These are phyloP conservation scores for Scaptomyza tumidula DNA, from an alignment of 2,888 invertebrate species.

Conservation along the genomic window DNA sequence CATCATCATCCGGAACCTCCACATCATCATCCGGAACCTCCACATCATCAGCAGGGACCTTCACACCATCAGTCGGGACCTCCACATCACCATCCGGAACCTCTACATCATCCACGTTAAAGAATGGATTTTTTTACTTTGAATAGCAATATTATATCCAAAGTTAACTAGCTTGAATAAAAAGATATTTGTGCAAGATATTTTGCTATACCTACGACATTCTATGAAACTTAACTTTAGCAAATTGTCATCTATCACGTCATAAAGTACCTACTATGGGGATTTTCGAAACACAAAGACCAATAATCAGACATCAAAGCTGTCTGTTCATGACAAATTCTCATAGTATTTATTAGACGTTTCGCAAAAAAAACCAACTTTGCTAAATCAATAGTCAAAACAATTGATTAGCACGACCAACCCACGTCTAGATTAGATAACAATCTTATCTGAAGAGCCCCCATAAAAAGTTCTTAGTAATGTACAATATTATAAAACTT, in stretches of 20 bases:
- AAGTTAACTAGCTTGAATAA: no score
- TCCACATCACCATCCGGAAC: constrained; percentile 8
- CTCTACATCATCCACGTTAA: no score
- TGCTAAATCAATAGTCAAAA: constrained; percentile 8
- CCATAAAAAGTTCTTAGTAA: constrained; percentile 20
- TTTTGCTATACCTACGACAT: no score
- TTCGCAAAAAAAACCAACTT: constrained; percentile 14
- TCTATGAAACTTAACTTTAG: no score
- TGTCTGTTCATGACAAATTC: constrained; percentile 3
- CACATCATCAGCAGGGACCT: constrained; percentile 3
- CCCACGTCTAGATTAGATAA: constrained; percentile 41
- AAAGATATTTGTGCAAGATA: no score
- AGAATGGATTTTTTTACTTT: no score
- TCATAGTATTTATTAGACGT: constrained; percentile 15
- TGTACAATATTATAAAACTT: constrained; percentile 44
- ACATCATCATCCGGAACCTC: constrained; percentile 14
- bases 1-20: constrained; percentile 20
- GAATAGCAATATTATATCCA: no score
- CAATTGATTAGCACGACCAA: constrained; percentile 30
- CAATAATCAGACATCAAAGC: neutral
- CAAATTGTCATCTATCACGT: neutral
- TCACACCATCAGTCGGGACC: constrained; percentile 24
- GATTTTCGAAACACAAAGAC: constrained; percentile 11
- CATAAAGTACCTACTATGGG: neutral
- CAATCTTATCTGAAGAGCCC: constrained; percentile 24